Conservation (phyloP, 2,888 invertebrate genomes). For the Cyclophora albipunctata region DNA sequence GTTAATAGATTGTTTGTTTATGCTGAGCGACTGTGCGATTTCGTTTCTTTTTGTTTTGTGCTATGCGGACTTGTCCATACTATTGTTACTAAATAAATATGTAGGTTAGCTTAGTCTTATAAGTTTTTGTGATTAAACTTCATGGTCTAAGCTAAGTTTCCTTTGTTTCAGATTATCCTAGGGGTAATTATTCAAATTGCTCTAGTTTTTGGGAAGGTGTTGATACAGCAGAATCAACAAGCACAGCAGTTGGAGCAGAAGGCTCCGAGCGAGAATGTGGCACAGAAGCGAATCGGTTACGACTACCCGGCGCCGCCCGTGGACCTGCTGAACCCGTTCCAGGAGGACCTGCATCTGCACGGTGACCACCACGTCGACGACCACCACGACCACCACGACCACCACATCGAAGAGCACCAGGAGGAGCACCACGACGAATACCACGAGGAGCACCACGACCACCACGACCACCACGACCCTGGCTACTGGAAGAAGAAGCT, state of each 20-base stretch:
- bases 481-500: slow-evolving; percentile 85
- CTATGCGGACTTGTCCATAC: too few relatives aligned
- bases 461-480: slow-evolving; percentile 82
- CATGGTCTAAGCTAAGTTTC: slow-evolving; percentile 13
- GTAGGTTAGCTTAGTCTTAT: too few relatives aligned
- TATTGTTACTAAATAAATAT: too few relatives aligned
- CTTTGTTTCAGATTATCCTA: slow-evolving; percentile 78
- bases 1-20: neutral
- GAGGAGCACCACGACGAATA: slow-evolving; percentile 38
- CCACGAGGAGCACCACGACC: slow-evolving; percentile 51
- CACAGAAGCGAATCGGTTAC: slow-evolving; percentile 76
- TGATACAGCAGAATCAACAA: slow-evolving; percentile 75
- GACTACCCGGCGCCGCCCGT: slow-evolving; percentile 64
- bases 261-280: slow-evolving; percentile 56
- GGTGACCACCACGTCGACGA: slow-evolving; percentile 42
- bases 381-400: slow-evolving; percentile 33
- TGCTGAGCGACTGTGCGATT: too few relatives aligned
- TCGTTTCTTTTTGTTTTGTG: too few relatives aligned
- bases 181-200: slow-evolving; percentile 78
- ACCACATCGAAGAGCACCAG: slow-evolving; percentile 39
- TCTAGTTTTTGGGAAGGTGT: slow-evolving; percentile 81
- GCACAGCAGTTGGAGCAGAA: slow-evolving; percentile 57
- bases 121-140: too few relatives aligned
- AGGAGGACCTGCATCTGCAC: slow-evolving; percentile 39
- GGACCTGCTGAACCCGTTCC: slow-evolving; percentile 47